Conservation (phyloP, 2,113 vertebrate species). For the Chlamydotis undulata region DNA sequence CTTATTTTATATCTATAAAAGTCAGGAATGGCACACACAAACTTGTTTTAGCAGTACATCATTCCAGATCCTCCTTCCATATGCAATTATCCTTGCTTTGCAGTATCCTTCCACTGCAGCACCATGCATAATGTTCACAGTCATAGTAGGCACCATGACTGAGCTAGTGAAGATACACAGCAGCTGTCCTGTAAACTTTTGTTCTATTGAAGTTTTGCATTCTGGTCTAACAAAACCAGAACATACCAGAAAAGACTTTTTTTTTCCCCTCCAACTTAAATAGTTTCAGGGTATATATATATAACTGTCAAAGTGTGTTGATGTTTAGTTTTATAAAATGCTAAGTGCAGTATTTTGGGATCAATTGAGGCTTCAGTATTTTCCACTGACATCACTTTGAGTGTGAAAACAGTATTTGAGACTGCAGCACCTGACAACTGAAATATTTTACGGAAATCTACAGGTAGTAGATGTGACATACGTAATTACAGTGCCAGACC, state of each 20-base stretch:
- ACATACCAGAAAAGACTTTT: background rate
- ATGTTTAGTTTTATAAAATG: background rate
- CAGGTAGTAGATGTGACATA: background rate
- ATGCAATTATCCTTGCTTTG: background rate
- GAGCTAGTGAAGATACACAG: background rate
- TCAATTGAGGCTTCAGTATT: background rate
- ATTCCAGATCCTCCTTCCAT: background rate
- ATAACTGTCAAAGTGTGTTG: background rate
- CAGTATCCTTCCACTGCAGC: background rate
- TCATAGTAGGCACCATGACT: background rate
- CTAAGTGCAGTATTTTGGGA: background rate
- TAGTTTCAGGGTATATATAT: background rate
- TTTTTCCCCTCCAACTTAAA: background rate
- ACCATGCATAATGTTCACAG: background rate
- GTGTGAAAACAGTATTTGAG: background rate
- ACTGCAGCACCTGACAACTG: conserved; percentile 2
- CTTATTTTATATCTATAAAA: background rate
- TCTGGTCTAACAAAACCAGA: background rate
- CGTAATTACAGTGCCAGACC: conserved; percentile 42
- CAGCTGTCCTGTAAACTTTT: background rate
- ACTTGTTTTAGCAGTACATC: background rate
- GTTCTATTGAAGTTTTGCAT: background rate
- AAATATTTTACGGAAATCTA: background rate
- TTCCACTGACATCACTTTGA: background rate
- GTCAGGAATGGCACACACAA: background rate